These are phyloP conservation scores for Phaenicophaeus curvirostris DNA, from an alignment of 2,797 vertebrate genomes.

Conservation along the genomic window DNA sequence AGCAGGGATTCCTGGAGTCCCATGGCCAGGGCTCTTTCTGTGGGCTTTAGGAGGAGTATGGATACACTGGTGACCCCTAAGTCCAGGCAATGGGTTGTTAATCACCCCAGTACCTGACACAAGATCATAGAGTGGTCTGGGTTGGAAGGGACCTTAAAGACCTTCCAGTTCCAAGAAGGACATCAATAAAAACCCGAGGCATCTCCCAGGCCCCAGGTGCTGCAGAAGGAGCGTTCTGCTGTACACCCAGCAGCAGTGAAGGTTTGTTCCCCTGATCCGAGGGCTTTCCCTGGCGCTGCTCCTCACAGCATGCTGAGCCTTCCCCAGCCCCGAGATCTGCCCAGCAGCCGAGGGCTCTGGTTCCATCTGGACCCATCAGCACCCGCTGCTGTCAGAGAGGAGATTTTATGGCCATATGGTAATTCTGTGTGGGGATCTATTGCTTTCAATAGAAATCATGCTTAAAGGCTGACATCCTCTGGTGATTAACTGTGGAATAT, in stretches of 20 bases:
- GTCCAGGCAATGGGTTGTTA: no score
- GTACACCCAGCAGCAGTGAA: no score
- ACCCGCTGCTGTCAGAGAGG: not conserved
- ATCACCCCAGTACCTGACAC: no score
- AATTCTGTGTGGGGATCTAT: not conserved
- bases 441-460: not conserved
- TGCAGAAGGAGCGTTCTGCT: not conserved
- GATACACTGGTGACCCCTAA: not conserved
- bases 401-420: not conserved
- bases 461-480: not conserved
- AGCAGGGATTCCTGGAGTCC: fast-evolving
- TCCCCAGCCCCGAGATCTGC: fast-evolving
- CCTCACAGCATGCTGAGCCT: fast-evolving
- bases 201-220: not conserved
- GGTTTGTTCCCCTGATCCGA: fast-evolving
- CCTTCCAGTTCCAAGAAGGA: no score
- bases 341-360: fast-evolving
- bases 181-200: not conserved
- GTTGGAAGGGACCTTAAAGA: no score
- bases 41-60: not conserved
- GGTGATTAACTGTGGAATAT: not conserved
- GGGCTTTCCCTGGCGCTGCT: fast-evolving
- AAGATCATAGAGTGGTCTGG: no score
- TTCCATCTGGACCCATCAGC: not conserved
- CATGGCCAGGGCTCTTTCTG: fast-evolving